Conservation (phyloP, 2,888 invertebrate genomes). For the Ditylenchus weischeri region DNA sequence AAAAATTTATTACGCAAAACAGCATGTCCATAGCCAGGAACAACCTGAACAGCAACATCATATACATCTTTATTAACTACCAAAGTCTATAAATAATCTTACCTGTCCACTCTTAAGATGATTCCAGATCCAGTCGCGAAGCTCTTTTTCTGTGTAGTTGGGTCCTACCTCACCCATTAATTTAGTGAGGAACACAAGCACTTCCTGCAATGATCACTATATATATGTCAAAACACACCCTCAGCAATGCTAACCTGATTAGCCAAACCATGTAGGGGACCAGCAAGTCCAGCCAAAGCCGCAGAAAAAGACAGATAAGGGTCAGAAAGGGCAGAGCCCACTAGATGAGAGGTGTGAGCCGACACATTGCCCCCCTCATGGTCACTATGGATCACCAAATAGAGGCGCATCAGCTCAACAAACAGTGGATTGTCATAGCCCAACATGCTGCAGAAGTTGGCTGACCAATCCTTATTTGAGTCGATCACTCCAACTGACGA, state of each 20-base stretch:
- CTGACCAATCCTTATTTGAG: conserved; percentile 79
- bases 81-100: conserved; percentile 20
- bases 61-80: background rate
- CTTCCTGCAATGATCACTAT: conserved; percentile 64
- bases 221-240: background rate
- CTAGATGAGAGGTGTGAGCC: conserved; percentile 87
- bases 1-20: conserved; percentile 74
- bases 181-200: conserved; percentile 88
- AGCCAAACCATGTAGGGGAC: conserved; percentile 89
- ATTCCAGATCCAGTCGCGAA: conserved; percentile 95
- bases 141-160: conserved; percentile 79
- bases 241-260: conserved; percentile 72
- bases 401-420: conserved; percentile 84
- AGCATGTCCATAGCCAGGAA: conserved; percentile 93
- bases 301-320: conserved; percentile 85
- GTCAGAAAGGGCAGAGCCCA: conserved; percentile 87
- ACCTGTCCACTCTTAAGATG: conserved; percentile 85
- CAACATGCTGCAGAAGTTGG: conserved; percentile 85
- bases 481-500: conserved; percentile 84
- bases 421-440: conserved; percentile 77
- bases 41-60: conserved; percentile 67
- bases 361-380: conserved; percentile 95
- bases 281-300: conserved; percentile 88
- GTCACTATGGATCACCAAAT: conserved; percentile 73
- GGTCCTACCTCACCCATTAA: conserved; percentile 78